Evolutionary conservation across 2,888 invertebrate genomes (phyloP), one percentile per base, ranked within the genome.

Genomic region (Caenorhabditis japonica): DNA sequence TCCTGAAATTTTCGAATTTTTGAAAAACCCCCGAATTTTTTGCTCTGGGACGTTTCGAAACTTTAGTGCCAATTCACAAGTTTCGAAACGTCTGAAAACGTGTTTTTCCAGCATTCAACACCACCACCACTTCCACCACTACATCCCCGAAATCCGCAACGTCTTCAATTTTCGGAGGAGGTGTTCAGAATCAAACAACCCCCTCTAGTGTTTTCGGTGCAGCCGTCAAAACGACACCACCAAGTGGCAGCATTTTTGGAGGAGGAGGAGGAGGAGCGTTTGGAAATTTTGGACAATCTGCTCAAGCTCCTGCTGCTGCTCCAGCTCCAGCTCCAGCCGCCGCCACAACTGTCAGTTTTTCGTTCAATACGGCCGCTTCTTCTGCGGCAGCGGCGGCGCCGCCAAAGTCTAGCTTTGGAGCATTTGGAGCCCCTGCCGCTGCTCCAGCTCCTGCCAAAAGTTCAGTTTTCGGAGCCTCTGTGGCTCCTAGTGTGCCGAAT

Each of bases 21-120:
- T n/a, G n/a, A n/a, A n/a, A n/a, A n/a, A n/a, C n/a, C n/a, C n/a
- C n/a, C n/a, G n/a, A n/a, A n/a, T n/a, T n/a, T n/a, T n/a, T n/a
- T n/a, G n/a, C n/a, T n/a, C n/a, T n/a, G n/a, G n/a, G n/a, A n/a
- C n/a, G n/a, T n/a, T n/a, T n/a, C n/a, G n/a, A n/a, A n/a, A n/a
- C n/a, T n/a, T n/a, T n/a, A n/a, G n/a, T n/a, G n/a, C n/a, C n/a
- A n/a, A n/a, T n/a, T n/a, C n/a, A n/a, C n/a, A n/a, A n/a, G n/a
- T n/a, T n/a, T n/a, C n/a, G n/a, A n/a, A n/a, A n/a, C n/a, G n/a
- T n/a, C n/a, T n/a, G n/a, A n/a, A n/a, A n/a, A n/a, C n/a, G n/a
- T n/a, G n/a, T n/a, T n/a, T n/a, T 61, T 64, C 23, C 36, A 66
- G 66, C 66, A 13, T 66, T 66, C 43, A 56, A 56, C 36, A 25